Evolutionary conservation across 2,888 invertebrate genomes (phyloP).

Genomic region (Aphodius sticticus): DNA sequence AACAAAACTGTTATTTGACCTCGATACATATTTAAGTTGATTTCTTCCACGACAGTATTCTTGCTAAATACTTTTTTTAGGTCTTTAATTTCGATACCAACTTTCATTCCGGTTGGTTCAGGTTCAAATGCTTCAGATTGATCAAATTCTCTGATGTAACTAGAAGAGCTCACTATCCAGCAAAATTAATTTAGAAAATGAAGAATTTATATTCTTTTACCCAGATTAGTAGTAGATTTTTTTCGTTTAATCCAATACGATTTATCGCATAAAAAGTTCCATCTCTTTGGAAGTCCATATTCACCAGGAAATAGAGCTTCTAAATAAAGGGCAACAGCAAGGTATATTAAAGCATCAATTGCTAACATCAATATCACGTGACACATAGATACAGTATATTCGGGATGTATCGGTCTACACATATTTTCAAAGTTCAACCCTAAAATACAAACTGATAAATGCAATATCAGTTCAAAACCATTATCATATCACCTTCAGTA

Average conservation of each 20-base stretch:
- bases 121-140: conserved; percentile 55
- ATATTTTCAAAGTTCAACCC: background rate
- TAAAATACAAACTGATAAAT: background rate
- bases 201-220: background rate
- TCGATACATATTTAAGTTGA: conserved; percentile 83
- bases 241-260: conserved; percentile 58
- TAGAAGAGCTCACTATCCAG: background rate
- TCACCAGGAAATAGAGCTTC: conserved; percentile 85
- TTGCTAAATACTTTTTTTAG: conserved; percentile 70
- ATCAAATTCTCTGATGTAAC: background rate
- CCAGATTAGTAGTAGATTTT: background rate
- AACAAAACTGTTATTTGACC: conserved; percentile 89
- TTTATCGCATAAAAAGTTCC: conserved; percentile 75
- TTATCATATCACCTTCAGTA: conserved; percentile 65
- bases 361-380: conserved; percentile 76
- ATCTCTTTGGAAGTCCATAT: conserved; percentile 54
- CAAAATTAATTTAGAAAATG: conserved; percentile 50
- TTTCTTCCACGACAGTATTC: conserved; percentile 70
- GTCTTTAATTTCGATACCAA: conserved; percentile 65
- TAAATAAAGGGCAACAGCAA: conserved; percentile 81
- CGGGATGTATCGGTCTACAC: background rate
- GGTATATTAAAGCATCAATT: conserved; percentile 73
- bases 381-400: conserved; percentile 62
- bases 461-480: background rate
- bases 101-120: conserved; percentile 61